Evolutionary conservation across 1,140 invertebrate species (phyloP).

Genomic region (Drosophila mojavensis): DNA sequence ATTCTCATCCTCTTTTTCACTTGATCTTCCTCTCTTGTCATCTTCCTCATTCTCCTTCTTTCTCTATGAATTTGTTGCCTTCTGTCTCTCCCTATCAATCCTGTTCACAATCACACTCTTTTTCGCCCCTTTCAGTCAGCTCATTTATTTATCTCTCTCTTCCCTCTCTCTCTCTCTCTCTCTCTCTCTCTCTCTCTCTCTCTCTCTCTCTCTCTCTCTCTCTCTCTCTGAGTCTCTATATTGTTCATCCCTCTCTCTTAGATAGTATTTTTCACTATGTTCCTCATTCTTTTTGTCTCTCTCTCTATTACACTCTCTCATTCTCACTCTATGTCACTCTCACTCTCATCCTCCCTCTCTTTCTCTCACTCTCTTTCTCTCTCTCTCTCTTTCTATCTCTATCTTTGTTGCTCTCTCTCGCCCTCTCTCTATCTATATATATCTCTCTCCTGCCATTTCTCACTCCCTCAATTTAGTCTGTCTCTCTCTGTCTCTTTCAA

Average conservation of each 20-base stretch:
- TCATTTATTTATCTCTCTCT: neutral
- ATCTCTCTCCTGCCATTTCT: too few relatives aligned
- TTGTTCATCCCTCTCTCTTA: neutral
- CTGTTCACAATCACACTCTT: too few relatives aligned
- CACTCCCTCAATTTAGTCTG: too few relatives aligned
- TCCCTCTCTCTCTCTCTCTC: neutral
- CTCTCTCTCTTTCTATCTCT: neutral
- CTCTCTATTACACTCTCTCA: neutral
- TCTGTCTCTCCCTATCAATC: neutral
- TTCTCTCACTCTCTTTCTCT: neutral
- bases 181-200: neutral
- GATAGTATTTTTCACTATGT: neutral
- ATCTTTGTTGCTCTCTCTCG: neutral
- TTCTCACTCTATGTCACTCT: neutral
- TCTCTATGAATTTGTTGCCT: neutral
- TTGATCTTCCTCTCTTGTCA: neutral
- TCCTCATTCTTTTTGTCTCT: neutral
- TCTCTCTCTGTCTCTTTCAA: too few relatives aligned
- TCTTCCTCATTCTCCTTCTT: neutral
- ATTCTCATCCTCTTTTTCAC: too few relatives aligned
- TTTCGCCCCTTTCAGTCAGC: too few relatives aligned
- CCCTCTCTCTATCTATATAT: too few relatives aligned
- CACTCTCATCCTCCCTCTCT: neutral
- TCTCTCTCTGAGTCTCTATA: too few relatives aligned
- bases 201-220: neutral